Percentiles rank a stretch among this genome's conserved stretches.
These are phyloP conservation scores for Stegana nigrithorax DNA, from an alignment of 2,888 invertebrate genomes.

Conservation along the genomic window DNA sequence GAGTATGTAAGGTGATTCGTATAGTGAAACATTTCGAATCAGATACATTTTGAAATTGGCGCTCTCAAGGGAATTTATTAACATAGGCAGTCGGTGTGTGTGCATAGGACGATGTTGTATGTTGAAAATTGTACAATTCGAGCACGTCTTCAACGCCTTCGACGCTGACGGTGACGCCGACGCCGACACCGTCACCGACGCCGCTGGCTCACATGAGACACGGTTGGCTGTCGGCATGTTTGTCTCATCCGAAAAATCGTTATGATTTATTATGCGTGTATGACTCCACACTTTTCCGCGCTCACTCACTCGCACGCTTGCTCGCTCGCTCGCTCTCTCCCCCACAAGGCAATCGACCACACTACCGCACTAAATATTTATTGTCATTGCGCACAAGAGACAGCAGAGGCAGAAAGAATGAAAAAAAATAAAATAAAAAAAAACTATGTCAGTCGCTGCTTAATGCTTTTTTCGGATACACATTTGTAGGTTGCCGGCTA, in stretches of 20 bases:
- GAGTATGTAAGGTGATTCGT: too few species aligned
- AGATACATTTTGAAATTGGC: slow-evolving; percentile 39
- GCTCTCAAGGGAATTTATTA: slow-evolving; percentile 47
- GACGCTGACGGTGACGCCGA: slow-evolving; percentile 5
- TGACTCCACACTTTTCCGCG: slow-evolving; percentile 57
- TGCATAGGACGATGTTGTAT: slow-evolving; percentile 13
- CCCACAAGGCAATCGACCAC: slow-evolving; percentile 24
- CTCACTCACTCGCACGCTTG: background rate
- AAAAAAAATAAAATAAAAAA: slow-evolving; percentile 16
- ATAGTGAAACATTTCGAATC: background rate
- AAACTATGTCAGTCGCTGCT: slow-evolving; percentile 59
- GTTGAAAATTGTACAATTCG: slow-evolving; percentile 14
- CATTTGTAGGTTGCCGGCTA: slow-evolving; percentile 44
- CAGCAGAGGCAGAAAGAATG: background rate
- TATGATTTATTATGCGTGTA: slow-evolving; percentile 64
- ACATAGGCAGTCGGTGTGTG: too few species aligned
- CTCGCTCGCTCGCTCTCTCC: slow-evolving; percentile 27
- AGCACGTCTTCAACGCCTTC: slow-evolving; percentile 29
- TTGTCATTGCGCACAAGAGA: slow-evolving; percentile 5
- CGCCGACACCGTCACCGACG: background rate
- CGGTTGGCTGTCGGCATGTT: slow-evolving; percentile 59
- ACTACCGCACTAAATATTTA: background rate
- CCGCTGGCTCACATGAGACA: slow-evolving; percentile 37
- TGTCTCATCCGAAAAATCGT: slow-evolving; percentile 49
- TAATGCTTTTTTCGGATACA: slow-evolving; percentile 44